Evolutionary conservation across 2,797 vertebrate species (phyloP), one percentile per base, ranked within the genome.

Genomic region (Myotis pilosus): DNA sequence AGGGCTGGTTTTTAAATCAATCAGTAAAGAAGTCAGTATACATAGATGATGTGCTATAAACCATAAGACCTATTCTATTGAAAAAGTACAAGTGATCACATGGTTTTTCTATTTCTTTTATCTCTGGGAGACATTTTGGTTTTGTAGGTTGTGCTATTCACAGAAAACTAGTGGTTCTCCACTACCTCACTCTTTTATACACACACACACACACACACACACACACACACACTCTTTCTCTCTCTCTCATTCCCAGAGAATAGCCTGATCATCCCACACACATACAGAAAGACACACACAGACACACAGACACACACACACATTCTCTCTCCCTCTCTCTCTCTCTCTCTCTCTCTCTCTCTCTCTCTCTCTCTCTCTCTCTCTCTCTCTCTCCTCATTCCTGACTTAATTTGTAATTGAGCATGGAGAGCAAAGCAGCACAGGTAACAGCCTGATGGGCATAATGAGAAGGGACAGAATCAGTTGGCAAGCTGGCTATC

Each of bases 401-500:
- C 74, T 75, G 25, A 78, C 62, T 44, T 95, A 20, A 64, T 15
- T 66, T 80, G 87, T 38, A 55, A 79, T 81, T 88, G 60, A 49
- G 28, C 19, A 5, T 44, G 6, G 30, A 68, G 36, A 94, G 41
- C 47, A 60, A 60, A 30, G 17, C 20, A n/a, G 11, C 11, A 5
- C 17, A 30, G 49, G 47, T 20, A 49, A 55, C 1, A 36, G 22
- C 19, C 62, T 51, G 47, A 47, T 55, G 28, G 80, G 33, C 44
- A 38, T 36, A 33, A 66, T 38, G 87, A 90, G 68, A 66, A 66
- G 33, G 80, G 41, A 82, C 64, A 81, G 87, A 95, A 85, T 83
- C 30, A 44, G 95, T 30, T 28, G 60, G 36, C 11, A 53, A 51
- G 19, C 74, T 81, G 33, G 20, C 8, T 64, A 28, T 72, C 62